Evolutionary conservation across 2,888 invertebrate genomes (phyloP), one percentile per base, ranked within the genome.

Genomic region (Drosophila sordidapex): DNA sequence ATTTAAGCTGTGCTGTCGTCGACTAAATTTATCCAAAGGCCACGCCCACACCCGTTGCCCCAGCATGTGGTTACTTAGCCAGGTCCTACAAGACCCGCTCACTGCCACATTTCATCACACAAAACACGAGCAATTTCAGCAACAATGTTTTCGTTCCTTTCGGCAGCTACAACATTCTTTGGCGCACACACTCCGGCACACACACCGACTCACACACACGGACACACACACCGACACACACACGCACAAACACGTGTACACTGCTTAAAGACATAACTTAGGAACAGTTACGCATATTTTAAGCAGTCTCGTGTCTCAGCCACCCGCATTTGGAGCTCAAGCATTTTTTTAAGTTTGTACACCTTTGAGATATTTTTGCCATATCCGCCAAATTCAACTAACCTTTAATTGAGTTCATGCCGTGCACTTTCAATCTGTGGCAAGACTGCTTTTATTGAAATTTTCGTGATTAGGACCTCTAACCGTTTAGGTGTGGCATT

Each of bases 241-340:
- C 11, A 8, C 2, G 5, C 18, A 43, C 35, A 18, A 43, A 25
- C 29, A 21, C 25, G 27, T 38, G 15, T 52, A 13, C 11, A 36
- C 46, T 36, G 29, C 82, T 69, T 79, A 82, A 81, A 79, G 82
- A 77, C 70, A 82, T 82, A 63, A 74, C 82, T 76, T 76, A 58
- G 70, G 62, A 65, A 76, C 74, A 58, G 79, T 69, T 73, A 53
- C 57, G 81, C 81, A 80, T 80, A 79, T 76, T 74, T 73, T 70
- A 59, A 70, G 60, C 62, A 58, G 46, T 36, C 57, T 51, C 48
- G 40, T 52, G 27, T 74, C 70, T 38, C 51, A 60, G 38, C 27
- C 61, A 36, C 51, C 33, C 48, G 40, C 60, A 57, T 48, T 54
- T 59, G 53, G 31, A 43, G 54, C 38, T 38, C 0, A 13, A 46